phyloP scores from a whole-genome alignment of 2,888 invertebrate genomes.

The Oligia fasciuncula region DNA sequence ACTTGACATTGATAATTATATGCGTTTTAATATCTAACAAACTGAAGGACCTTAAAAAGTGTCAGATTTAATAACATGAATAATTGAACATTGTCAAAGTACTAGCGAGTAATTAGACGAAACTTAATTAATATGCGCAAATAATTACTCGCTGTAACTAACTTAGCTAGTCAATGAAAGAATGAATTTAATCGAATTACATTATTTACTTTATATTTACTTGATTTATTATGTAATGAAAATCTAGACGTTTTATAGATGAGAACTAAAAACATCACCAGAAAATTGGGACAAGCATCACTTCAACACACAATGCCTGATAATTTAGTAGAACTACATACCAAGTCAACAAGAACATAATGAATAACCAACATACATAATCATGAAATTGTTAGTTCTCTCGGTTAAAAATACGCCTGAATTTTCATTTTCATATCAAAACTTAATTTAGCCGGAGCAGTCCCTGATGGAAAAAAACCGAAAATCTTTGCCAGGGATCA shows the following conservation, averaged over 20 bases:
- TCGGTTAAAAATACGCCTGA: background rate
- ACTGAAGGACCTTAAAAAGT: constrained; percentile 17
- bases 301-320: background rate
- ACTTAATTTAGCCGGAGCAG: background rate
- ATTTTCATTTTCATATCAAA: background rate
- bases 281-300: background rate
- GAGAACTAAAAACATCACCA: background rate
- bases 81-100: constrained; percentile 54
- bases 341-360: background rate
- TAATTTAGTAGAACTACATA: background rate
- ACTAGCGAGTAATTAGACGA: constrained; percentile 52
- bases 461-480: background rate
- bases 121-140: constrained; percentile 59
- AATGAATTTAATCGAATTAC: constrained; percentile 43
- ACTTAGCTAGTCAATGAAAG: constrained; percentile 38
- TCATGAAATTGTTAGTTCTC: too few relatives aligned
- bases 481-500: background rate
- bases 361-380: background rate
- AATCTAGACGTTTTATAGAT: background rate
- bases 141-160: constrained; percentile 47
- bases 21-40: background rate
- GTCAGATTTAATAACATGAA: constrained; percentile 47
- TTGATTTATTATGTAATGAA: background rate
- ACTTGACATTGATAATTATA: background rate
- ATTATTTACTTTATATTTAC: constrained; percentile 28